Evolutionary conservation across 2,888 invertebrate species (phyloP).

Genomic region (Suillia variegata): DNA sequence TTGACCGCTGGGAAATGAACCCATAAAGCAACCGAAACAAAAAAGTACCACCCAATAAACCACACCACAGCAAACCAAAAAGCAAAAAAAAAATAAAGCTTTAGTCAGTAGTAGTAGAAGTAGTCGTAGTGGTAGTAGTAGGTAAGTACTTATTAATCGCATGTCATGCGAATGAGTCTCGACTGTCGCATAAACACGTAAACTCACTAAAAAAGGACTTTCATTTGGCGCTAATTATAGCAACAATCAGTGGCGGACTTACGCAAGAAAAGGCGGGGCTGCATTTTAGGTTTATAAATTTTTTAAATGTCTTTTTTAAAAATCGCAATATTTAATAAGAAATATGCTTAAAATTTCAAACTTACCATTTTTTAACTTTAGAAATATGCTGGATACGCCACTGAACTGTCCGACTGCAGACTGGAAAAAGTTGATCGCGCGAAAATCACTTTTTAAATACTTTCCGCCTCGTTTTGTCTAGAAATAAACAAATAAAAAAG

Average conservation of each 20-base stretch:
- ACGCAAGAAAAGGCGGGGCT: no score
- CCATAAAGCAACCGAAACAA: slow-evolving; percentile 47
- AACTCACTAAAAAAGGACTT: slow-evolving; percentile 11
- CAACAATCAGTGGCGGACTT: no score
- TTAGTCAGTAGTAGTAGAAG: background rate
- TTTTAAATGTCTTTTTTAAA: no score
- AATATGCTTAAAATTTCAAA: no score
- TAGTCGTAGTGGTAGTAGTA: background rate
- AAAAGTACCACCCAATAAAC: slow-evolving; percentile 6
- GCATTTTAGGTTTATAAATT: no score
- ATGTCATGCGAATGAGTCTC: slow-evolving; percentile 37
- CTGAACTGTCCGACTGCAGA: no score
- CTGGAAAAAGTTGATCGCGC: background rate
- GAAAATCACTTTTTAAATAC: background rate
- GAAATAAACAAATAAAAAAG: slow-evolving; percentile 7
- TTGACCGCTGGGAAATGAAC: slow-evolving; percentile 59
- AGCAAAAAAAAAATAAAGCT: slow-evolving; percentile 1
- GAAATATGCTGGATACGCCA: no score
- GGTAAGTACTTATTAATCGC: slow-evolving; percentile 50
- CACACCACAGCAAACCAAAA: slow-evolving; percentile 8
- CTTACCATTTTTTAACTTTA: no score
- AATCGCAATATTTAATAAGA: no score
- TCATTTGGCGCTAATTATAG: slow-evolving; percentile 2
- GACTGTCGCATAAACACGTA: no score
- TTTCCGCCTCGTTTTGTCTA: background rate